Base-by-base conservation (phyloP, 2,888 invertebrate species). In the Latheticus oryzae region DNA sequence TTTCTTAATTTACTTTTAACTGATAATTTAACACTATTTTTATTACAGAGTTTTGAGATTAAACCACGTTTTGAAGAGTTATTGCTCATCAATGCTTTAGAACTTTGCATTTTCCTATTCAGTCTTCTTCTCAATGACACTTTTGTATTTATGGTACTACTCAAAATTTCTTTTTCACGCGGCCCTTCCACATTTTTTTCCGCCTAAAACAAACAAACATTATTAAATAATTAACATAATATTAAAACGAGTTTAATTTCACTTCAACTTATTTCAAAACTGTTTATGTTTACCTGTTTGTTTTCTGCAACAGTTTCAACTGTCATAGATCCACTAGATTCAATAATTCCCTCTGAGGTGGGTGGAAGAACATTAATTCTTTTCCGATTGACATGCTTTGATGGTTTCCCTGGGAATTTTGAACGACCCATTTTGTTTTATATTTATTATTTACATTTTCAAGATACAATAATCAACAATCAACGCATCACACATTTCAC, bases 361-460 rank as follows among this genome's bases (percentile, higher is more conserved):
- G 77, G 71, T 73, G 86, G 86, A 79, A 90, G 83, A 78, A 91
- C 90, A 82, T 89, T 90, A 76, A 91, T 86, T 80, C 91, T 87
- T 80, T 90, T 91, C 83, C 90, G 88, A 82, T 90, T 90, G 78
- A 90, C 88, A 82, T 90, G 88, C 84, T 91, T 92, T 72, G 90
- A 87, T 79, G 91, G 91, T 84, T 91, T 91, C 77, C 92, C 91
- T 78, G 92, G 91, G 86, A 91, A 91, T 85, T 88, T 88, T 80
- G 88, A 88, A 82, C 87, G 87, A 82, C 88, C 88, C 89, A 89
- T 89, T 72, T 76, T 74, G 59, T 30, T 47, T 58, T 60, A 55
- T 59, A 61, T 63, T 64, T 67, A 61, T 61, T 53, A 67, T 63
- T 73, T 69, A 72, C 73, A 73, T 73, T 71, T 73, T 71, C 69